These are phyloP conservation scores for Hedychridium roseum DNA, from an alignment of 2,888 invertebrate species.

Conservation along the genomic window DNA sequence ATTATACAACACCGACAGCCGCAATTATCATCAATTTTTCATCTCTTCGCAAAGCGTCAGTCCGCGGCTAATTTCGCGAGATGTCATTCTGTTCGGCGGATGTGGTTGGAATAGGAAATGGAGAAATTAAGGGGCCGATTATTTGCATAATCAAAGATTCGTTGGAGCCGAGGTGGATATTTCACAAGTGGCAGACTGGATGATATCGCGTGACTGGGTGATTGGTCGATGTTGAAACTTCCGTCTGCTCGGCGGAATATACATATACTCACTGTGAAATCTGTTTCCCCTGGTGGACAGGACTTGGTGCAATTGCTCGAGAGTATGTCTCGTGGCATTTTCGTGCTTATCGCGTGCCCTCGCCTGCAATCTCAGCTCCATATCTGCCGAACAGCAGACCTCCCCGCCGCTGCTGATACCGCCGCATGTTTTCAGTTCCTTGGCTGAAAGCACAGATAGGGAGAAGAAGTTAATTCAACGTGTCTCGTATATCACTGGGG, in stretches of 20 bases:
- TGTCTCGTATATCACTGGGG: too few species aligned
- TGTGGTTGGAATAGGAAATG: too few species aligned
- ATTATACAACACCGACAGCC: too few species aligned
- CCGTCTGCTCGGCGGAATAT: background rate
- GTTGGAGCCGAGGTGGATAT: too few species aligned
- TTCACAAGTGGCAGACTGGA: too few species aligned
- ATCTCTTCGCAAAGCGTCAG: too few species aligned
- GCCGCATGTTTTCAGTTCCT: slow-evolving; percentile 58
- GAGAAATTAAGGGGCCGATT: too few species aligned
- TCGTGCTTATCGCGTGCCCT: slow-evolving; percentile 79
- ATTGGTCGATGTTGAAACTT: background rate
- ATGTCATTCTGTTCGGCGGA: too few species aligned
- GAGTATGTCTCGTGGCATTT: slow-evolving; percentile 76
- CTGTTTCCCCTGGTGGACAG: slow-evolving; percentile 80
- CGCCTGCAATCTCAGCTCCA: slow-evolving; percentile 76
- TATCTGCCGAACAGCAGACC: slow-evolving; percentile 73
- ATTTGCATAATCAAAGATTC: too few species aligned
- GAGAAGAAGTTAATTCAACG: slow-evolving; percentile 15
- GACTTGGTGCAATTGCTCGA: slow-evolving; percentile 77
- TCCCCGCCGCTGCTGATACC: slow-evolving; percentile 60
- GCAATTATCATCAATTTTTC: too few species aligned
- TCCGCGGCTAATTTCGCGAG: too few species aligned
- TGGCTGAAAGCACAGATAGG: slow-evolving; percentile 45
- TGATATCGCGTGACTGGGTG: background rate
- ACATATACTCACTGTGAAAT: slow-evolving; percentile 81